These are phyloP conservation scores for Colinus virginianus DNA, from an alignment of 2,113 vertebrate species.

Conservation along the genomic window DNA sequence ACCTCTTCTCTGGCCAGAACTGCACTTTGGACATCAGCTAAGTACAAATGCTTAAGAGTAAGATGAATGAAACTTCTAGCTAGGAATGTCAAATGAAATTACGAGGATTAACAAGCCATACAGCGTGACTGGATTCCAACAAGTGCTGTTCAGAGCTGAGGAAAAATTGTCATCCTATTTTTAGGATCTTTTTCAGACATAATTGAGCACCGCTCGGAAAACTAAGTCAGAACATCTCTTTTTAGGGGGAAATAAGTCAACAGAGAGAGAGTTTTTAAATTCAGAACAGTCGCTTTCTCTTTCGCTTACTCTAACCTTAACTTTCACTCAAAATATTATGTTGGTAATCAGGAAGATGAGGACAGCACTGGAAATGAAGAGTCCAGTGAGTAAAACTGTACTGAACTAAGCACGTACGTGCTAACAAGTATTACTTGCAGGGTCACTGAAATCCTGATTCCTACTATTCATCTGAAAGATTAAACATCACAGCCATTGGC, in stretches of 20 bases:
- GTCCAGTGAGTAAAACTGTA: not conserved
- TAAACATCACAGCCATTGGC: not conserved
- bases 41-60: accelerated
- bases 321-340: not conserved
- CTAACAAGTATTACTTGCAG: not conserved
- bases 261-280: not conserved
- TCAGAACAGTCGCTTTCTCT: not conserved
- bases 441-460: not conserved
- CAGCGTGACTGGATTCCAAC: not conserved
- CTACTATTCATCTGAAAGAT: not conserved
- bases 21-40: not conserved
- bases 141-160: not conserved
- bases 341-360: not conserved
- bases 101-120: not conserved
- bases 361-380: not conserved
- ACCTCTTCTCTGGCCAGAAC: not conserved
- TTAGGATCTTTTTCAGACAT: not conserved
- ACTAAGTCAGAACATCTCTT: not conserved
- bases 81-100: not conserved
- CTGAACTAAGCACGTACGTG: not conserved
- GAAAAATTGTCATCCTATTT: not conserved
- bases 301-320: not conserved
- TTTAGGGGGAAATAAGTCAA: not conserved
- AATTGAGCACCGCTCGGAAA: not conserved
- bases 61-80: not conserved